phyloP scores from a whole-genome alignment of 1,140 invertebrate species.

The Magallana gigas region DNA sequence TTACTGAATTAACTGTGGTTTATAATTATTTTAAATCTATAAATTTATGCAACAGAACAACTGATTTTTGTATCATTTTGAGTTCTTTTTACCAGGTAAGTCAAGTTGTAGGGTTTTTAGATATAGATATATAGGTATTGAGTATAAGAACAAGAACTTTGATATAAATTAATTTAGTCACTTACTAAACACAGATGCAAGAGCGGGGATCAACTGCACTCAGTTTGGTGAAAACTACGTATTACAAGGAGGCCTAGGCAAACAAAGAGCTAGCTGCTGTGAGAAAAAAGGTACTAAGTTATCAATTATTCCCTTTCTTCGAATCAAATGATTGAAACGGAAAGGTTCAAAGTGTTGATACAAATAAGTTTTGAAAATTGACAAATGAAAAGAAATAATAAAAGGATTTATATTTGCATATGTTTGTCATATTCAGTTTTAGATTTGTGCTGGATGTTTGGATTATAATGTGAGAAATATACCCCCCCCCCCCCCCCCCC shows the following conservation, averaged over 20 bases:
- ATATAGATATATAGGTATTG: background rate
- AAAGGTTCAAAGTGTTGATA: background rate
- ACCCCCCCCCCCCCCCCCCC: too few species aligned
- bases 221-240: background rate
- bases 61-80: background rate
- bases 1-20: too few species aligned
- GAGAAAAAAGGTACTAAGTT: background rate
- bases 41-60: background rate
- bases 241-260: background rate
- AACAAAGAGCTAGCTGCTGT: background rate
- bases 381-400: background rate
- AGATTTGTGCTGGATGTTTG: background rate
- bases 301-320: background rate
- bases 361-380: background rate
- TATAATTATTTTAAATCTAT: too few species aligned
- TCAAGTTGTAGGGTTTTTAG: background rate
- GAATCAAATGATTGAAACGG: background rate
- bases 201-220: background rate
- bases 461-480: background rate
- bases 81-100: background rate
- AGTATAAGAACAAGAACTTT: background rate
- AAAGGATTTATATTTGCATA: background rate
- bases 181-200: background rate
- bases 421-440: background rate
- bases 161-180: background rate